phyloP scores from a whole-genome alignment of 1,140 invertebrate species.

The Ectropis grisescens region DNA sequence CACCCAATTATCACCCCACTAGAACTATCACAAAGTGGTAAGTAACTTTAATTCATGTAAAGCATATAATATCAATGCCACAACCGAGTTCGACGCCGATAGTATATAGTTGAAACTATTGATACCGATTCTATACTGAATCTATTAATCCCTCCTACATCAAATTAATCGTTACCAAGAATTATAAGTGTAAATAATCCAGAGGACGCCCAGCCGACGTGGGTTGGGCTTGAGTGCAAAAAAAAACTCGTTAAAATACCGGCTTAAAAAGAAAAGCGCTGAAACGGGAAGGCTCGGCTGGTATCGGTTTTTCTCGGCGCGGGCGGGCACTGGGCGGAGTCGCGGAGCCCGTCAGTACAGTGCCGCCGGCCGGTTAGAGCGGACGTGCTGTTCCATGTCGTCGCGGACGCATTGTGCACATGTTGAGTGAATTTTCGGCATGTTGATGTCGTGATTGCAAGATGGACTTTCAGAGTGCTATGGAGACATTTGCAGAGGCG shows the following conservation, averaged over 20 bases:
- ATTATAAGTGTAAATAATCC: slow-evolving; percentile 69
- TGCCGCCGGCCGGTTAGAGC: slow-evolving; percentile 49
- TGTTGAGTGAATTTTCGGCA: slow-evolving; percentile 53
- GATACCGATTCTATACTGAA: no score
- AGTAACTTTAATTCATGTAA: no score
- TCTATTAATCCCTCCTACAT: no score
- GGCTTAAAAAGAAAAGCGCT: slow-evolving; percentile 68
- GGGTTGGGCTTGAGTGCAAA: slow-evolving; percentile 54
- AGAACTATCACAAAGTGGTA: no score
- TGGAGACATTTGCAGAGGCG: slow-evolving; percentile 97
- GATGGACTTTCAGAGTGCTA: slow-evolving; percentile 97
- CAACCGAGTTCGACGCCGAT: no score
- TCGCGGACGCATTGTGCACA: slow-evolving; percentile 28
- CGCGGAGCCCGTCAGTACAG: slow-evolving; percentile 41
- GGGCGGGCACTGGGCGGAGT: slow-evolving; percentile 64
- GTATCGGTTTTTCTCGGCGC: slow-evolving; percentile 64
- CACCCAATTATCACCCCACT: no score
- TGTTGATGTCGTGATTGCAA: slow-evolving; percentile 59
- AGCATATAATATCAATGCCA: no score
- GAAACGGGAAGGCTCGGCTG: slow-evolving; percentile 63
- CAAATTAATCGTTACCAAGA: slow-evolving; percentile 53
- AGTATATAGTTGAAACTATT: no score
- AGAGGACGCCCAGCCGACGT: slow-evolving; percentile 60
- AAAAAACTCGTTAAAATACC: slow-evolving; percentile 68
- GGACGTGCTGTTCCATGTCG: slow-evolving; percentile 26